These are phyloP conservation scores for Ectropis crepuscularia DNA, from an alignment of 2,888 invertebrate species.

Conservation along the genomic window DNA sequence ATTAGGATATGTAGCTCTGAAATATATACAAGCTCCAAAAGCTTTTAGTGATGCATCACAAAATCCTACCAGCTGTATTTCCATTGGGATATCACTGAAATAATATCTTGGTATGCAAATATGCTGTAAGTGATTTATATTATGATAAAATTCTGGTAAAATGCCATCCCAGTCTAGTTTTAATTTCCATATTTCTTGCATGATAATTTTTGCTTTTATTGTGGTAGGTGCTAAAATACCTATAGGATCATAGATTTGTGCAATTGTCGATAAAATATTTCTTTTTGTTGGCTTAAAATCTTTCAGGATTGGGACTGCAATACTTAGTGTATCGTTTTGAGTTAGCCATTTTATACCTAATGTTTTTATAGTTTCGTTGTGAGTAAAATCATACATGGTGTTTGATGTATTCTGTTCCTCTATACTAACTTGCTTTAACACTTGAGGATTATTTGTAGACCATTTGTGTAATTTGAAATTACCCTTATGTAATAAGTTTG, in stretches of 20 bases:
- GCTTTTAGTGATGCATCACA: conserved; percentile 4
- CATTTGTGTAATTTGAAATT: conserved; percentile 16
- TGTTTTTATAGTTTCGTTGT: neutral
- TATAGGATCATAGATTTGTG: conserved; percentile 3
- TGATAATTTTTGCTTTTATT: conserved; percentile 1
- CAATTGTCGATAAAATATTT: conserved; percentile 5
- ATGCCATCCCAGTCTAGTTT: conserved; percentile 8
- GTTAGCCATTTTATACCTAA: neutral
- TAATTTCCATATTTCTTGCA: conserved; percentile 14
- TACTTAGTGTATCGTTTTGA: neutral
- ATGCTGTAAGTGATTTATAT: neutral
- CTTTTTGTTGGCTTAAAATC: conserved; percentile 2
- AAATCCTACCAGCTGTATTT: conserved; percentile 3
- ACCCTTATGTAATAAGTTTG: neutral
- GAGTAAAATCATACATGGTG: neutral
- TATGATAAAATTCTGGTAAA: conserved; percentile 10
- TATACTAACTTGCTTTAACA: conserved; percentile 4
- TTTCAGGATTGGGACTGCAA: neutral
- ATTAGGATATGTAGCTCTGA: conserved; percentile 3
- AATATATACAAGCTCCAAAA: conserved; percentile 5
- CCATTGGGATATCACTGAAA: conserved; percentile 5
- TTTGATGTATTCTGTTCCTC: neutral
- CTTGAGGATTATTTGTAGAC: conserved; percentile 7
- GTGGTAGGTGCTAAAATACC: neutral
- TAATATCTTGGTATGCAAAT: conserved; percentile 10